Percentiles rank a stretch among this genome's conserved stretches.
These are phyloP conservation scores for Notolepis coatsorum DNA, from an alignment of 2,797 vertebrate genomes.

Conservation along the genomic window DNA sequence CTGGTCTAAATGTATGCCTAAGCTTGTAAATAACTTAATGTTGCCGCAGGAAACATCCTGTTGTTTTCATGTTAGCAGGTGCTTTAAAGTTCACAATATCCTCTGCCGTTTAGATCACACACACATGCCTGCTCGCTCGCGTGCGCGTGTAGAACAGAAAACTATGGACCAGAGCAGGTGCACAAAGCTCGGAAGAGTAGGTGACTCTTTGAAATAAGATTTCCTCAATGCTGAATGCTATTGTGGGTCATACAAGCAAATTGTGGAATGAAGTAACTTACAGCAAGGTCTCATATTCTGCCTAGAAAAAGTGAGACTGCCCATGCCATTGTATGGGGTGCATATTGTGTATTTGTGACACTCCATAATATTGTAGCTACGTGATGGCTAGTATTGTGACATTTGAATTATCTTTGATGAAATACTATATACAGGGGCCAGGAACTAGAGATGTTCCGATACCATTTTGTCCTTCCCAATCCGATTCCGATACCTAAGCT, in stretches of 20 bases:
- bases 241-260: background rate
- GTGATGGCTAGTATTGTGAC: no score
- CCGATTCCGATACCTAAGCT: no score
- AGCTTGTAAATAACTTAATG: conserved; percentile 12
- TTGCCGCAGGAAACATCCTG: conserved; percentile 8
- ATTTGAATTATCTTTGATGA: no score
- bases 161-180: conserved; percentile 10
- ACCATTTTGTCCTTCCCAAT: no score
- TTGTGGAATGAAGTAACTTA: background rate
- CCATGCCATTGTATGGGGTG: background rate
- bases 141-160: background rate
- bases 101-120: background rate
- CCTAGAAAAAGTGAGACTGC: background rate
- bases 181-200: background rate
- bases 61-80: conserved; percentile 11
- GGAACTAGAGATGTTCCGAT: no score
- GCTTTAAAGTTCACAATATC: conserved; percentile 11
- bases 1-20: conserved; percentile 4
- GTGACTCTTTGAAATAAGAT: background rate
- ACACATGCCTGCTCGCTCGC: background rate
- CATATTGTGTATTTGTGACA: no score
- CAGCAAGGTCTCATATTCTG: background rate
- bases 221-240: background rate
- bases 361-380: no score
- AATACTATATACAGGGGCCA: no score